Conservation (phyloP, 1,140 invertebrate genomes). For the Sycophila sp. region DNA sequence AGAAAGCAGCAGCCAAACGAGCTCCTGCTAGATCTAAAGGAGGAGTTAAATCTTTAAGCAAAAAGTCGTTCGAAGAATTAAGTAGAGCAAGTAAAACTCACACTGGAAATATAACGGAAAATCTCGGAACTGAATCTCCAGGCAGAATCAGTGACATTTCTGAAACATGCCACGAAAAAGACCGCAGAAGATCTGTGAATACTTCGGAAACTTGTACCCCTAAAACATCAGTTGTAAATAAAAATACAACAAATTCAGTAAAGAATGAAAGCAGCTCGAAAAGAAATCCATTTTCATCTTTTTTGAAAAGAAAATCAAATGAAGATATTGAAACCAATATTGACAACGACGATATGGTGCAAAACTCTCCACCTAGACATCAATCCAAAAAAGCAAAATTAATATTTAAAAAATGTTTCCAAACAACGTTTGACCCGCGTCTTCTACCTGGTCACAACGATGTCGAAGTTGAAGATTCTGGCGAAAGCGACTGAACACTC, state of each 20-base stretch:
- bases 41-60: conserved; percentile 39
- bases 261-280: not conserved
- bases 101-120: not conserved
- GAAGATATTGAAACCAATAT: not conserved
- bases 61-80: conserved; percentile 33
- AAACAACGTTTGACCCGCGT: conserved; percentile 72
- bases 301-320: conserved; percentile 45
- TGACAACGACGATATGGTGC: conserved; percentile 59
- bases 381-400: conserved; percentile 60
- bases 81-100: not conserved
- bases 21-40: conserved; percentile 37
- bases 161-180: not conserved
- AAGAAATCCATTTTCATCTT: conserved; percentile 36
- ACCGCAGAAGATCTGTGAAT: not conserved
- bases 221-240: not conserved
- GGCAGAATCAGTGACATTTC: conserved; percentile 18
- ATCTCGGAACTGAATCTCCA: not conserved
- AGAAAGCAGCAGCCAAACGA: conserved; percentile 44
- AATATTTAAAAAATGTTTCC: conserved; percentile 74
- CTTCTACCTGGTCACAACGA: conserved; percentile 63
- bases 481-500: too few relatives aligned
- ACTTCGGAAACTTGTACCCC: not conserved
- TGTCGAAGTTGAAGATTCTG: conserved; percentile 72
- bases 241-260: not conserved
- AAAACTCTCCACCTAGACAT: conserved; percentile 63